A percentile compares a stretch with the other conserved stretches of the same genome.
phyloP scores from a whole-genome alignment of 2,797 vertebrate species.

The Fistularia commersonii region DNA sequence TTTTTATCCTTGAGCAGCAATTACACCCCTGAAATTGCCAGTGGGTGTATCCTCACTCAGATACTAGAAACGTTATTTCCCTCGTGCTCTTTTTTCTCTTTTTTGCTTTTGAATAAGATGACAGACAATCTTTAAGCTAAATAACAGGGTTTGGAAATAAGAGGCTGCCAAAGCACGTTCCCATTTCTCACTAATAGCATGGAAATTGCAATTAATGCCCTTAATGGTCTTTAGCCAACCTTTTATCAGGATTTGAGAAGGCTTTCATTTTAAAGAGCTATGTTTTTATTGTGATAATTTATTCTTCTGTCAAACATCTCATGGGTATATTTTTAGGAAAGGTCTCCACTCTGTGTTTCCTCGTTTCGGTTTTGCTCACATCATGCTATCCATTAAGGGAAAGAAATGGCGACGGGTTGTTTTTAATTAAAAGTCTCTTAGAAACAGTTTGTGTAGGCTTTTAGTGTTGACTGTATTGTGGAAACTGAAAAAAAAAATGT shows the following conservation, averaged over 20 bases:
- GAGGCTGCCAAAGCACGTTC: constrained; percentile 89
- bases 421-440: constrained; percentile 35
- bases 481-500: background rate
- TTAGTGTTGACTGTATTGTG: constrained; percentile 8
- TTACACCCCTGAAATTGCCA: constrained; percentile 93
- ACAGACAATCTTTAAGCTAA: constrained; percentile 92
- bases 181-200: constrained; percentile 88
- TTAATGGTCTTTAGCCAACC: constrained; percentile 92
- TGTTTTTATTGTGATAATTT: constrained; percentile 84
- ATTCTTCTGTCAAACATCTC: constrained; percentile 82
- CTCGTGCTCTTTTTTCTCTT: constrained; percentile 43
- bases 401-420: constrained; percentile 11
- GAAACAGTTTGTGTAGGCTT: constrained; percentile 18
- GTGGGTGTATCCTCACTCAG: constrained; percentile 87
- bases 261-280: constrained; percentile 82
- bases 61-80: constrained; percentile 83
- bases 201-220: constrained; percentile 96
- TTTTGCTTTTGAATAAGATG: constrained; percentile 82
- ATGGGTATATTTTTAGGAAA: constrained; percentile 63
- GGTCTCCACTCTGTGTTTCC: constrained; percentile 50
- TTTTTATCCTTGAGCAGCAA: constrained; percentile 84
- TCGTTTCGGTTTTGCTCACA: constrained; percentile 53
- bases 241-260: constrained; percentile 82
- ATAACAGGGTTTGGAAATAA: constrained; percentile 99
- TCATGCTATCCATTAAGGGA: constrained; percentile 17